Conservation (phyloP, 2,888 invertebrate species). For the Synergus japonicus region DNA sequence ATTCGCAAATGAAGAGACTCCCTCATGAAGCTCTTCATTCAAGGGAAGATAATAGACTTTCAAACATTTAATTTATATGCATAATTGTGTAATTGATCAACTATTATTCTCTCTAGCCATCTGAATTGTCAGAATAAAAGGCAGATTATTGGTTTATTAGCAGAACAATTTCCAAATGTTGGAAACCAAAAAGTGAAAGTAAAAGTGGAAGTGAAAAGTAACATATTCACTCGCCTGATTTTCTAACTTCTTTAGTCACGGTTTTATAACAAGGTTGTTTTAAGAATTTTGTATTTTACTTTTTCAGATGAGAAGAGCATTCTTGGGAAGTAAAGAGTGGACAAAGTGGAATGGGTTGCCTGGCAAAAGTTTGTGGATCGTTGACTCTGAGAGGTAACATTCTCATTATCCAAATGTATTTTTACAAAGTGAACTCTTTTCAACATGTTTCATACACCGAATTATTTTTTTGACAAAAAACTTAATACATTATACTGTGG, state of each 20-base stretch:
- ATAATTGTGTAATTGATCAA: background rate
- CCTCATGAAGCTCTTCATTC: conserved; percentile 2
- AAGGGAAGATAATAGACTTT: background rate
- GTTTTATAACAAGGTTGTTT: too few relatives aligned
- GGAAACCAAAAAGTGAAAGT: too few relatives aligned
- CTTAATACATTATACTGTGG: background rate
- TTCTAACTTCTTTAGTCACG: too few relatives aligned
- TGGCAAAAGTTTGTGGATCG: conserved; percentile 23
- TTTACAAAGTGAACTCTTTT: conserved; percentile 3
- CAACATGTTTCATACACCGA: background rate
- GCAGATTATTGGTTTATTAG: too few relatives aligned
- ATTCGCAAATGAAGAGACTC: conserved; percentile 45
- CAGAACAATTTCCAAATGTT: too few relatives aligned
- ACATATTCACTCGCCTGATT: too few relatives aligned
- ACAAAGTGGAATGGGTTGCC: conserved; percentile 9
- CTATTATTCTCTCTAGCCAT: too few relatives aligned
- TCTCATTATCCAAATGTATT: conserved; percentile 32
- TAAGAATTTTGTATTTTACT: too few relatives aligned
- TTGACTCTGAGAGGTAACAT: background rate
- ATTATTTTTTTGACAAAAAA: background rate
- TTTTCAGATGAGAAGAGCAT: background rate
- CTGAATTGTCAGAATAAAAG: background rate
- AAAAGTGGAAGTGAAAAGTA: too few relatives aligned
- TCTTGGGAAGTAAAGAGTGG: conserved; percentile 15
- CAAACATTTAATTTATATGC: background rate